Evolutionary conservation across 2,113 vertebrate genomes (phyloP), one percentile per base, ranked within the genome.

Genomic region (Uropsilus gracilis): DNA sequence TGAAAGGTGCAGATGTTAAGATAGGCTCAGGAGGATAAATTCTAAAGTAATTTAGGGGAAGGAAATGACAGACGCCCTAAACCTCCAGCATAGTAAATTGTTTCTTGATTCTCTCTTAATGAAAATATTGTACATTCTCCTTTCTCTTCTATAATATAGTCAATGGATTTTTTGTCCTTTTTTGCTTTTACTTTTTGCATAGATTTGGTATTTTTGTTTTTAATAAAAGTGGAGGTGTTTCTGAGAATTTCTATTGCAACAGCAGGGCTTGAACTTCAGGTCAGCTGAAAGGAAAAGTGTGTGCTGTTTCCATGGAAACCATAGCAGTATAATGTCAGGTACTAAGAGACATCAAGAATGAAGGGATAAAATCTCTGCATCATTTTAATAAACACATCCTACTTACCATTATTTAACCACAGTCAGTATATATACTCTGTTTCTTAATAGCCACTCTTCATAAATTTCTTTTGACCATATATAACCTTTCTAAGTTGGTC

Each of bases 261-360:
- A 98, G 98, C 98, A 97, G 97, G 98, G 98, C 97, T 98, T 98
- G 98, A 98, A 98, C 98, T 97, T 98, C 90, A 98, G 98, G 98
- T 98, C 98, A 98, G 98, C 98, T 89, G 97, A 97, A 98, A 98
- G 97, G 98, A 98, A 98, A 97, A 97, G 97, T 98, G 97, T 98
- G 98, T 98, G 98, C 98, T 44, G 98, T 98, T 97, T 96, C 98
- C 97, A 98, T 97, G 97, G 97, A 98, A 98, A 99, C 98, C 94
- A 90, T 84, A 95, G 97, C 97, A 96, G 97, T 76, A 98, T 98
- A 98, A 98, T 98, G 98, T 98, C 98, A 98, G 98, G 97, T 98
- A 98, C 97, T 97, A 96, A 97, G 97, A 97, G 96, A 98, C 97
- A 97, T 96, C 96, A 97, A 97, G 97, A 98, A 98, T 92, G 97